Evolutionary conservation across 2,888 invertebrate species (phyloP).

Genomic region (Acanthosepion lycidas): DNA sequence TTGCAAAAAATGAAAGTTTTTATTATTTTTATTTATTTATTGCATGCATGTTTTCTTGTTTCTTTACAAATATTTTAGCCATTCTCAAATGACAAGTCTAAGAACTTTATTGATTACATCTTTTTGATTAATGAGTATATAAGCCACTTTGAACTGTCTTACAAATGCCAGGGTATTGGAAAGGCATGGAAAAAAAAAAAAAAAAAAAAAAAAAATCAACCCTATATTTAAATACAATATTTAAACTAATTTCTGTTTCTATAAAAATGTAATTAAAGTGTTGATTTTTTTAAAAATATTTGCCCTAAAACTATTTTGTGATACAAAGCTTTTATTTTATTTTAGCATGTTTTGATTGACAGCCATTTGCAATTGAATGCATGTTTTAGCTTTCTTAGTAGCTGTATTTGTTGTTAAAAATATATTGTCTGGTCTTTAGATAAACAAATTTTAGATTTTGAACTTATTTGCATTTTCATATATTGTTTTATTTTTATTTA

Average conservation of each 20-base stretch:
- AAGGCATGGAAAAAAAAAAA: too few species aligned
- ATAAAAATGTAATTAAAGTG: too few species aligned
- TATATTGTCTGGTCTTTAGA: not conserved
- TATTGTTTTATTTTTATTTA: not conserved
- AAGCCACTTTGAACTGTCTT: too few species aligned
- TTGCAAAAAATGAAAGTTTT: not conserved
- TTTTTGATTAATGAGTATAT: too few species aligned
- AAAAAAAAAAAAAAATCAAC: too few species aligned
- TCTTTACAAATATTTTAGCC: not conserved
- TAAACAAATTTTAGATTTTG: not conserved
- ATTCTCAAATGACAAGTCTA: not conserved
- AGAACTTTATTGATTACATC: not conserved
- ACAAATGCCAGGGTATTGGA: too few species aligned
- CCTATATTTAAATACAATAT: too few species aligned
- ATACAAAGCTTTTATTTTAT: not conserved
- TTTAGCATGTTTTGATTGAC: not conserved
- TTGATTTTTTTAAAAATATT: too few species aligned
- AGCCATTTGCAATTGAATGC: not conserved
- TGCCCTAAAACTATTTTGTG: not conserved
- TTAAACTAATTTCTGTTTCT: too few species aligned
- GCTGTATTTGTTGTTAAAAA: not conserved
- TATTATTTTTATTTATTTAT: not conserved
- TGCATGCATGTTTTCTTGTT: not conserved
- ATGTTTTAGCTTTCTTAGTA: slow-evolving; percentile 15
- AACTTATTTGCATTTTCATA: not conserved